Base-by-base conservation (phyloP, 2,888 invertebrate genomes). In the Ommatoiulus sabulosus region DNA sequence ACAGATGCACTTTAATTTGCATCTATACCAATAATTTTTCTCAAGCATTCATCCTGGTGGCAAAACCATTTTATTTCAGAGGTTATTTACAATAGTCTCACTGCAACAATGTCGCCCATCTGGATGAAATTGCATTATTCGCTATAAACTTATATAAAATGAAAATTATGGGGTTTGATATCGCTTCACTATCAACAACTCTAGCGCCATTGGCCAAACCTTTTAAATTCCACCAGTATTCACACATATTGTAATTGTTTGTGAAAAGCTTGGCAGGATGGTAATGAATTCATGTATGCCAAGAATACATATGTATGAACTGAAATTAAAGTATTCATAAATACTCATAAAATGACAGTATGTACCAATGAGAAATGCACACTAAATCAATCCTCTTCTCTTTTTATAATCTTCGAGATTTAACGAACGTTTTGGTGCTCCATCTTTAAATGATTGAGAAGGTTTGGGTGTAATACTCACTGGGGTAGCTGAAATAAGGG, bases 391-490 rank as follows among this genome's bases (percentile, higher is more conserved):
- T 88, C 97, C 97, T 91, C 97, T 95, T 91, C 97, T 96, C 93
- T 97, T 97, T 94, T 98, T 98, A 93, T 97, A 98, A 92, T 97
- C 97, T 92, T 97, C 97, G 90, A 98, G 93, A 92, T 98, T 98
- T 86, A 98, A 93, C 0, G 97, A 97, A 89, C 97, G 93, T 90
- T 96, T 95, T 7, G 97, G 97, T 0, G 96, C 97, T 0, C 96
- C 95, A 91, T 96, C 96, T 92, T 96, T 96, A 88, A 95, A 94
- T 91, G 95, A 95, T 17, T 95, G 94, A 0, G 93, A 91, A 80
- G 96, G 95, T 92, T 96, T 96, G 1, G 96, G 95, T 90, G 96
- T 94, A 43, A 96, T 94, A 91, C 95, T 95, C 3, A 96, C 95
- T 63, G 95, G 94, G 91, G 95, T 95, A 90, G 95, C 95, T 96